Evolutionary conservation across 2,113 vertebrate species (phyloP).

Genomic region (Elanus axillaris): DNA sequence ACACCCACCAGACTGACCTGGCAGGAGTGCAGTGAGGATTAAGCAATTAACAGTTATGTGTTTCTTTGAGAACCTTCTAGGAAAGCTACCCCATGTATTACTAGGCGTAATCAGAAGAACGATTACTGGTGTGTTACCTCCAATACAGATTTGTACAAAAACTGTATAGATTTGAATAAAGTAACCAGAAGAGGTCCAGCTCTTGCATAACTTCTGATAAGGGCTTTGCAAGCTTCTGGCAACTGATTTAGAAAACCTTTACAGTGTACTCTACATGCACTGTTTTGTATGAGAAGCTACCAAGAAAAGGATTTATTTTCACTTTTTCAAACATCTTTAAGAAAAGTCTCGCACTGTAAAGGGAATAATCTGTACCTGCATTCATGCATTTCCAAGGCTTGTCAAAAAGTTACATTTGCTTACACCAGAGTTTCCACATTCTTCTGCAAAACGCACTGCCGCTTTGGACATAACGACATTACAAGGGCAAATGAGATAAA

Average conservation of each 20-base stretch:
- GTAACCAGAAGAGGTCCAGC: neutral
- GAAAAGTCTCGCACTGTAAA: neutral
- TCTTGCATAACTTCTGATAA: neutral
- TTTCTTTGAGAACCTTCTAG: neutral
- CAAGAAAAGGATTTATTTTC: neutral
- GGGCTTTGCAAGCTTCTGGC: neutral
- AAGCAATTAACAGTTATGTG: neutral
- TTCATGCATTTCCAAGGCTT: neutral
- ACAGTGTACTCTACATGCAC: neutral
- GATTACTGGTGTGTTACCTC: neutral
- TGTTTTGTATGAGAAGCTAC: neutral
- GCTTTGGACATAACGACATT: neutral
- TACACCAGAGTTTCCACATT: neutral
- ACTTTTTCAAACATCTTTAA: neutral
- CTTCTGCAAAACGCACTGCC: neutral
- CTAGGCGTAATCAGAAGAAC: neutral
- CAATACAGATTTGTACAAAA: neutral
- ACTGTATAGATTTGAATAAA: neutral
- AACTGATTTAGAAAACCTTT: neutral
- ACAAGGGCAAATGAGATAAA: constrained; percentile 15
- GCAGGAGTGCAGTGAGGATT: neutral
- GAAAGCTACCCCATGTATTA: neutral
- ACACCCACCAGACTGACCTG: neutral
- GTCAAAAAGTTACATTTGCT: neutral
- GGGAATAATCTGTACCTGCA: neutral